Base-by-base conservation (phyloP, 1,140 invertebrate species). In the Tetraneura akinire region DNA sequence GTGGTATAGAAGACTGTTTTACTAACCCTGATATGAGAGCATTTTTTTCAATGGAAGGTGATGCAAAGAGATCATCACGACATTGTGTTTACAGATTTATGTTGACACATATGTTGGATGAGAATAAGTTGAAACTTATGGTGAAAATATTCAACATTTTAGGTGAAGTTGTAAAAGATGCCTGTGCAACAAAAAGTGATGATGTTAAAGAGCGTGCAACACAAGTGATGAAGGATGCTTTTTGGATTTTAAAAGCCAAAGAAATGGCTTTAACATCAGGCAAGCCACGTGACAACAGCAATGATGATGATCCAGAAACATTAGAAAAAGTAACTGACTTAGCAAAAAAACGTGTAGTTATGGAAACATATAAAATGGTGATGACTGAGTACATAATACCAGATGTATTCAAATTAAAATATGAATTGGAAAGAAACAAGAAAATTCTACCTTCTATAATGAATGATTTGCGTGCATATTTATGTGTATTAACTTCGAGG, bases 61-160 rank as follows among this genome's bases (percentile, higher is more conserved):
- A 78, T 11, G 42, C n/a, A 62, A 78, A 78, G 26, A 78, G 32
- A 78, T 5, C 55, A 26, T 78, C 74, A 21, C 74, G 74, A 6
- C 74, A 78, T 78, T 42, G 74, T 62, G 74, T 78, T 78, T 78
- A 78, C 14, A 78, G 55, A 62, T 78, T 78, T 47, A 78, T 78
- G 74, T 78, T 78, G 29, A 60, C 74, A 23, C 74, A 78, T 47
- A 78, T 78, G 74, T 62, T 47, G 11, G 74, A 78, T 62, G 74
- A 78, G 10, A n/a, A 6, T 62, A 78, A 78, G 1, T 60, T 78
- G 1, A 78, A 62, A 26, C 74, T 78, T 60, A 78, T 62, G 74
- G 74, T 78, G 5, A 78, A 62, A 18, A 62, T 78, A 60, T 62
- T 55, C 1, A 78, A 78, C 11, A 78, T 78, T 42, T 78, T 78